Base-by-base conservation (phyloP, 2,888 invertebrate genomes). In the Cremastinae sp. region DNA sequence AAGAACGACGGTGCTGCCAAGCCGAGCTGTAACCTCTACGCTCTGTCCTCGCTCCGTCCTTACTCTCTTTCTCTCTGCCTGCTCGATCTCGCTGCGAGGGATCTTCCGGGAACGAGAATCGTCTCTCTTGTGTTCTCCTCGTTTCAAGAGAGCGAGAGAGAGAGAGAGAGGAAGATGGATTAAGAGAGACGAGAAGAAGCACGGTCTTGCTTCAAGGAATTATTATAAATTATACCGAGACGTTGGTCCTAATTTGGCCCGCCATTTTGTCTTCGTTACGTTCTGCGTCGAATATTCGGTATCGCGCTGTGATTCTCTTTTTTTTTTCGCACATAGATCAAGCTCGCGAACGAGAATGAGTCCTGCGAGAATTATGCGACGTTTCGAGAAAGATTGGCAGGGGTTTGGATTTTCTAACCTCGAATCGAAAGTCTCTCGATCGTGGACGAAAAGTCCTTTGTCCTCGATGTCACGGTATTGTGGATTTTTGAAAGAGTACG, bases 51-150 rank as follows among this genome's bases (percentile, higher is more conserved):
- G 65, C 41, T 66, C 61, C 35, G 43, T 28, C 28, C 73, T 37
- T 14, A 16, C 22, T n/a, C 16, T 12, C 56, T 64, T 18, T 14
- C 47, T 2, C 12, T 61, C 53, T 56, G 43, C 58, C 41, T 55
- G n/a, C 37, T 45, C 59, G 61, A 55, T 58, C n/a, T n/a, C 68
- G 72, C 77, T 75, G 70, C 75, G 70, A 73, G 71, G 75, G 68
- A 59, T 75, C 77, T 79, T 79, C 79, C 78, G 73, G 75, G 79
- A 79, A 79, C 43, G 51, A 78, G 62, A 73, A 72, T 64, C 70
- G 72, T 79, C 55, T 62, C 62, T 39, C 41, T 78, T 71, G 49
- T 72, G 58, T 68, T 71, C 61, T 47, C 53, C 16, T 55, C 58
- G 41, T 55, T 9, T 56, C 49, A 45, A 56, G 39, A 37, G 35